phyloP scores from a whole-genome alignment of 1,140 invertebrate species.

The Thrips palmi region DNA sequence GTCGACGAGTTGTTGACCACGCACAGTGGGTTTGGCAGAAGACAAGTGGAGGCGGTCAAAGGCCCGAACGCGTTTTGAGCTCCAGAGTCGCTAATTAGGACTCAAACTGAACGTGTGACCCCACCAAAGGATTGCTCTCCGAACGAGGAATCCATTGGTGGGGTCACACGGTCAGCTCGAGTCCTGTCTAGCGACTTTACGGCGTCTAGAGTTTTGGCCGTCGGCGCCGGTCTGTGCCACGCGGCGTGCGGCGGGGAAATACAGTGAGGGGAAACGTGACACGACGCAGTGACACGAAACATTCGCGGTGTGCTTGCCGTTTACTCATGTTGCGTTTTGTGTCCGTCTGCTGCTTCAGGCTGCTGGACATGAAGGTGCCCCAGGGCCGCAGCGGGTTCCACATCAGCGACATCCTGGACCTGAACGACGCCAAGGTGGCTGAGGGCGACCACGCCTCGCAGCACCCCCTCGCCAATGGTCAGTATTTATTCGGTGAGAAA shows the following conservation, averaged over 20 bases:
- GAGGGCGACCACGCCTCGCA: conserved; percentile 10
- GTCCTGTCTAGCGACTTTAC: neutral
- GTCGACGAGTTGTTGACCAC: no score
- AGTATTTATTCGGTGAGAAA: no score
- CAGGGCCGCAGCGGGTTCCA: conserved; percentile 43
- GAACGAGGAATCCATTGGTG: no score
- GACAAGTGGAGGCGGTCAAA: no score
- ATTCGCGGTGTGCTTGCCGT: conserved; percentile 3
- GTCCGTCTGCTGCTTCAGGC: conserved; percentile 25
- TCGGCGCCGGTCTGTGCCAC: conserved; percentile 7
- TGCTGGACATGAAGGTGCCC: conserved; percentile 46
- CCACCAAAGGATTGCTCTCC: no score
- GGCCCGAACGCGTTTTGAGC: no score
- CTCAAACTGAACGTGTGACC: no score
- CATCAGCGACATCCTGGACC: conserved; percentile 53
- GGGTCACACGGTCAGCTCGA: neutral
- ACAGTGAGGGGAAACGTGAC: conserved; percentile 11
- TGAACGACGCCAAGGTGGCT: conserved; percentile 26
- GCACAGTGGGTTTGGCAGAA: no score
- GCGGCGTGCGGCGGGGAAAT: conserved; percentile 10
- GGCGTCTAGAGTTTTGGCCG: neutral
- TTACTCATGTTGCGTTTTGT: neutral
- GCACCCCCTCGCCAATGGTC: neutral
- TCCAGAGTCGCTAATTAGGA: no score
- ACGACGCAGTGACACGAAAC: neutral